These are phyloP conservation scores for Pipa parva DNA, from an alignment of 2,113 vertebrate species.

Conservation along the genomic window DNA sequence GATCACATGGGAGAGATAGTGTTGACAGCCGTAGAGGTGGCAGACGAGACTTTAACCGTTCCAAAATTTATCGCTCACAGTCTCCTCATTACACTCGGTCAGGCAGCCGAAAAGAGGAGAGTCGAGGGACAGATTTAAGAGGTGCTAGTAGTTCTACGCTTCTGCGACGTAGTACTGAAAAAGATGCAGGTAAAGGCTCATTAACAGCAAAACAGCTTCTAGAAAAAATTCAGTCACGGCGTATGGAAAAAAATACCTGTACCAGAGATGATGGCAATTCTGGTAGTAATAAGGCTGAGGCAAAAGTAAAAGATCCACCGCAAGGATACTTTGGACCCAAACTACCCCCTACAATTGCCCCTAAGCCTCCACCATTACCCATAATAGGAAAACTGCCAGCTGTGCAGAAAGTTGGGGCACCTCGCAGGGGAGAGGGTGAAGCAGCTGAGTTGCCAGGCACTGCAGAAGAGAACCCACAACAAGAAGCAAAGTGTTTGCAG, in stretches of 20 bases:
- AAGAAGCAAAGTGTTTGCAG: constrained; percentile 60
- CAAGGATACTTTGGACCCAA: constrained; percentile 97
- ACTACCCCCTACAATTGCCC: constrained; percentile 85
- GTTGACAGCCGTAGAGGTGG: constrained; percentile 64
- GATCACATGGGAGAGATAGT: constrained; percentile 69
- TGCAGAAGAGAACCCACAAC: constrained; percentile 61
- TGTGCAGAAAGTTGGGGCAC: constrained; percentile 64
- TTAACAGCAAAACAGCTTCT: constrained; percentile 87
- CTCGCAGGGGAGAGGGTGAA: constrained; percentile 69
- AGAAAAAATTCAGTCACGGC: constrained; percentile 89
- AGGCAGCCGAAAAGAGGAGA: constrained; percentile 51
- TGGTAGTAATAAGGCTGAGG: constrained; percentile 71
- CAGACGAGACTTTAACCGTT: constrained; percentile 85
- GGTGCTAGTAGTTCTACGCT: constrained; percentile 52
- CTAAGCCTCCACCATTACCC: constrained; percentile 84
- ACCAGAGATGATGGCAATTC: constrained; percentile 60
- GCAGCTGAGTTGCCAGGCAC: constrained; percentile 68
- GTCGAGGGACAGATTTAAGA: constrained; percentile 64
- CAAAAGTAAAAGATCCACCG: constrained; percentile 93
- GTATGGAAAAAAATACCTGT: constrained; percentile 64
- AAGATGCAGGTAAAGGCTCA: constrained; percentile 78
- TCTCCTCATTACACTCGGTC: constrained; percentile 77
- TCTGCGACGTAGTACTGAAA: constrained; percentile 56
- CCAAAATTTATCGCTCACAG: constrained; percentile 91
- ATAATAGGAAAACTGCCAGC: constrained; percentile 91